Conservation (phyloP, 1,140 invertebrate genomes). For the Brachionus manjavacas region DNA sequence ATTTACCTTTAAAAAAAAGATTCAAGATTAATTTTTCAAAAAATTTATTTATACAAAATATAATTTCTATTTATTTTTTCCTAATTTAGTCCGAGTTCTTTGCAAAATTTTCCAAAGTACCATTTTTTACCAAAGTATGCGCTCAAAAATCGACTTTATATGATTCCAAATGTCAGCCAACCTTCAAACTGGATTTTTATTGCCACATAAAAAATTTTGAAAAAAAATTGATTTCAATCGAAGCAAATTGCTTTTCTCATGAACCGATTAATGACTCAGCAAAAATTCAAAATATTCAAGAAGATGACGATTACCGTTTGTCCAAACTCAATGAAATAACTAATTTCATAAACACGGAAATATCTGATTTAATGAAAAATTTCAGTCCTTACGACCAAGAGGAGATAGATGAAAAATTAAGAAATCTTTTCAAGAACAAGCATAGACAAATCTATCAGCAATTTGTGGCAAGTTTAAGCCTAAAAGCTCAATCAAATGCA, state of each 20-base stretch:
- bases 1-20: background rate
- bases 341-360: slow-evolving; percentile 17
- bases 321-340: background rate
- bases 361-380: background rate
- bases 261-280: slow-evolving; percentile 6
- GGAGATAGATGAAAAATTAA: slow-evolving; percentile 28
- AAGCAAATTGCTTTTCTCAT: background rate
- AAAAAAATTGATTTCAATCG: slow-evolving; percentile 13
- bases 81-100: slow-evolving; percentile 28
- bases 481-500: background rate
- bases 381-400: slow-evolving; percentile 26
- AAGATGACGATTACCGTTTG: slow-evolving; percentile 4
- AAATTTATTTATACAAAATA: background rate
- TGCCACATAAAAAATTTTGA: slow-evolving; percentile 8
- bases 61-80: background rate
- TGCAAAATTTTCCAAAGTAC: background rate
- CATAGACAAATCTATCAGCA: background rate
- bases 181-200: slow-evolving; percentile 32
- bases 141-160: background rate
- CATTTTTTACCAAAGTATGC: background rate
- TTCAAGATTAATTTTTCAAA: background rate
- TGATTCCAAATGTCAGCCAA: slow-evolving; percentile 39
- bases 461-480: background rate
- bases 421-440: background rate
- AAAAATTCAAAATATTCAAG: slow-evolving; percentile 37